These are phyloP conservation scores for Dryocosmus kuriphilus DNA, from an alignment of 2,888 invertebrate genomes.

Conservation along the genomic window DNA sequence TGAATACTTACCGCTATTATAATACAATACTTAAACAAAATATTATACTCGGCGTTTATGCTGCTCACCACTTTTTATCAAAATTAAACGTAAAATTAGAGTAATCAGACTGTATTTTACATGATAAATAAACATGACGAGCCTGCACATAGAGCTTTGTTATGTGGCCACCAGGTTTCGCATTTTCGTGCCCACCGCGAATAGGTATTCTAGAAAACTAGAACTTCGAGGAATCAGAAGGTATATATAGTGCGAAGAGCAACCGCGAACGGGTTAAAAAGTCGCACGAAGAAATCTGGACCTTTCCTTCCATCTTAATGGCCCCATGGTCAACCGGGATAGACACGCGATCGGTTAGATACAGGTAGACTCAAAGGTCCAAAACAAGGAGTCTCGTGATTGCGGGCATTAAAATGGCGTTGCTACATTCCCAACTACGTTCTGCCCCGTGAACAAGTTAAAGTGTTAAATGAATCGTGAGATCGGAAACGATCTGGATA, in stretches of 20 bases:
- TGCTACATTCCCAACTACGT: slow-evolving; percentile 4
- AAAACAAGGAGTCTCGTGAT: slow-evolving; percentile 24
- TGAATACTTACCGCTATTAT: no score
- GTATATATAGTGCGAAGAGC: background rate
- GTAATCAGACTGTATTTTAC: no score
- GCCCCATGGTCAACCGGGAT: slow-evolving; percentile 64
- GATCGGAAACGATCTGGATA: slow-evolving; percentile 10
- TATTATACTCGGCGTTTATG: no score
- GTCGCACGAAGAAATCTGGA: slow-evolving; percentile 61
- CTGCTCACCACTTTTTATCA: no score
- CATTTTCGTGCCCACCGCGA: no score
- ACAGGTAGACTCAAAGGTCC: slow-evolving; percentile 22
- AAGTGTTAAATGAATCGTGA: slow-evolving; percentile 26
- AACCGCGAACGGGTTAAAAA: slow-evolving; percentile 50
- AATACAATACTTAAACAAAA: no score
- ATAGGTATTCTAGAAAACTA: no score
- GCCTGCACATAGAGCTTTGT: no score
- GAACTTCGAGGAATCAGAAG: slow-evolving; percentile 7
- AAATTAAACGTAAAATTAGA: no score
- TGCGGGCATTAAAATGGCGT: slow-evolving; percentile 23
- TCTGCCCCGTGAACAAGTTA: slow-evolving; percentile 37
- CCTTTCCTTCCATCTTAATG: slow-evolving; percentile 60
- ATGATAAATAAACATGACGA: no score
- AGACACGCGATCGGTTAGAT: slow-evolving; percentile 65
- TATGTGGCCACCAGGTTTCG: no score